phyloP scores from a whole-genome alignment of 2,888 invertebrate genomes.

The Polymixis lichenea region DNA sequence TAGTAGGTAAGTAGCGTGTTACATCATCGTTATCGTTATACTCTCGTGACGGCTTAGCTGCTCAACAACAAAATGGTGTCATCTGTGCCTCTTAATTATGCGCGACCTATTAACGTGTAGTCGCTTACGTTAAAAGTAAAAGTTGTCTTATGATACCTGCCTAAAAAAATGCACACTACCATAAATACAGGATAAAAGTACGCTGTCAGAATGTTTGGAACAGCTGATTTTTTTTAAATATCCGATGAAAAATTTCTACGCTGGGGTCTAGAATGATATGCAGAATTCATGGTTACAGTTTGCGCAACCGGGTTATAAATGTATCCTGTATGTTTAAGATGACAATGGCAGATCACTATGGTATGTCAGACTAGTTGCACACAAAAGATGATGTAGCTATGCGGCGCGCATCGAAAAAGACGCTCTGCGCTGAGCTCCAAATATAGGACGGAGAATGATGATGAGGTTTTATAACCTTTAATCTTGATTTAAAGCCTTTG shows the following conservation, averaged over 20 bases:
- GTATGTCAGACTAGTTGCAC: background rate
- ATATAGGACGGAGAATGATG: too few species aligned
- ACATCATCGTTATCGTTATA: conserved; percentile 14
- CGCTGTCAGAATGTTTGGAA: too few species aligned
- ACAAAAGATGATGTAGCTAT: background rate
- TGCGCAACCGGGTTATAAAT: too few species aligned
- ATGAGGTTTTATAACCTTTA: too few species aligned
- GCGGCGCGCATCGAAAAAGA: background rate
- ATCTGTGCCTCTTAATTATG: conserved; percentile 19
- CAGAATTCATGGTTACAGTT: too few species aligned
- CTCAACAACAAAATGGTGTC: conserved; percentile 10
- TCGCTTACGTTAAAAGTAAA: conserved; percentile 4
- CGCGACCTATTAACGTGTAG: conserved; percentile 18
- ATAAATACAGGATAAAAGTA: too few species aligned
- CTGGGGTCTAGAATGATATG: too few species aligned
- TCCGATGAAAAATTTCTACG: too few species aligned
- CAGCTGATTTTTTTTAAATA: too few species aligned
- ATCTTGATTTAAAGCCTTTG: background rate
- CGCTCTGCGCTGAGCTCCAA: background rate
- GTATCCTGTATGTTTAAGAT: too few species aligned
- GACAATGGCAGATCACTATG: background rate
- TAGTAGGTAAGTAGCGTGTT: conserved; percentile 5
- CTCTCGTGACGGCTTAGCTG: background rate
- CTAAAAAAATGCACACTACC: background rate
- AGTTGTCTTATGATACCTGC: background rate